Base-by-base conservation (phyloP, 2,888 invertebrate genomes). In the Marronus borbonicus region DNA sequence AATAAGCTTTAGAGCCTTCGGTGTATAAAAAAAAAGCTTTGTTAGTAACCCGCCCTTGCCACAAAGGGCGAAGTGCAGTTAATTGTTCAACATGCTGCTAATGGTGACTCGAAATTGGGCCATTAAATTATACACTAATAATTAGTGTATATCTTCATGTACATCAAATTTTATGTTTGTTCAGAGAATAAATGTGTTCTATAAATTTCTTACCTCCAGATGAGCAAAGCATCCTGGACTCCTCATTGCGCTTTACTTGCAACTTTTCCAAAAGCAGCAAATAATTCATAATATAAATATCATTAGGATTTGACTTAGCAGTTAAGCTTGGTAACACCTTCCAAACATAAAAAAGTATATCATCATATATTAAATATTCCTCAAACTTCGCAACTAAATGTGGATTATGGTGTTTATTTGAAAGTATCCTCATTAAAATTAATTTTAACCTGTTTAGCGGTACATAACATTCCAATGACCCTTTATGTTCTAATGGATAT, bases 311-410 rank as follows among this genome's bases (percentile, higher is more conserved):
- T 17, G 89, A 88, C 84, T 91, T 92, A 39, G 91, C 91, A 68
- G 90, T 93, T 86, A 90, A 88, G 83, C 89, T 87, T 14, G 91
- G 91, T 83, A 94, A 85, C 76, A 91, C 85, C 85, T 92, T 92
- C 89, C 96, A 93, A 0, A 93, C 92, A 85, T 93, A 92, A 85
- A 93, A 94, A 80, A 96, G 89, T 20, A 96, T 92, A 86, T 97
- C 97, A 81, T 93, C 91, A 86, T 93, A 94, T 78, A 92, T 90
- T 0, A 94, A 89, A 86, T 93, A 95, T 87, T 95, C 95, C 85
- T 94, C 93, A 85, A 95, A 95, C 82, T 93, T 92, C 12, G 90
- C 88, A 80, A 96, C 91, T 0, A 93, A 89, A 44, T 90, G 88
- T 0, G 90, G 86, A 87, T 93, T 94, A 36, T 92, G 90, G 68